These are phyloP conservation scores for Glaucidium brasilianum DNA, from an alignment of 2,113 vertebrate species.

Conservation along the genomic window DNA sequence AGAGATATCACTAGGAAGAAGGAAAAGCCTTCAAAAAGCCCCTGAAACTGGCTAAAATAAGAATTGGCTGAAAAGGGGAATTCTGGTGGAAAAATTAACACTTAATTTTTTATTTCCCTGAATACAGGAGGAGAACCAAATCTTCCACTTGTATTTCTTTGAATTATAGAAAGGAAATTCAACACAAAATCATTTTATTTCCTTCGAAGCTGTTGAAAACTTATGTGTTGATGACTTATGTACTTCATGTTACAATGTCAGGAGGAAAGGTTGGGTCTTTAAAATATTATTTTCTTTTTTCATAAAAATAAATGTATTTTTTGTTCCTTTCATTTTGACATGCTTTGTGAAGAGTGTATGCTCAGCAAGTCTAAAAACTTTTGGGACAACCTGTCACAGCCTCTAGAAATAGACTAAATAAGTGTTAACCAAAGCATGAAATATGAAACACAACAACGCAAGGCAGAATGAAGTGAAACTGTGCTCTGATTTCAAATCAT, in stretches of 20 bases:
- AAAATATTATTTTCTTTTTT: not conserved
- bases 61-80: not conserved
- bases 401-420: conserved; percentile 29
- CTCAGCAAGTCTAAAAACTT: conserved; percentile 42
- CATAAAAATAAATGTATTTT: conserved; percentile 2
- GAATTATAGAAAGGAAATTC: not conserved
- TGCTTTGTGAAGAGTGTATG: not conserved
- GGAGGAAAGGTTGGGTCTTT: not conserved
- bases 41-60: not conserved
- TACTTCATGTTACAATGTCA: not conserved
- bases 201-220: not conserved
- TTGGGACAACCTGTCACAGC: conserved; percentile 27
- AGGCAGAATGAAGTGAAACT: conserved; percentile 51
- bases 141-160: not conserved
- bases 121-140: not conserved
- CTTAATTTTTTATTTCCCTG: not conserved
- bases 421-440: conserved; percentile 56
- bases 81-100: not conserved
- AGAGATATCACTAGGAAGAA: not conserved
- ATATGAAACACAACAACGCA: conserved; percentile 44
- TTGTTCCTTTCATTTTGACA: conserved; percentile 5
- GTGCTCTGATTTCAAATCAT: conserved; percentile 43
- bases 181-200: not conserved
- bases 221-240: not conserved
- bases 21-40: not conserved